Evolutionary conservation across 2,888 invertebrate species (phyloP).

Genomic region (Macropis europaea): DNA sequence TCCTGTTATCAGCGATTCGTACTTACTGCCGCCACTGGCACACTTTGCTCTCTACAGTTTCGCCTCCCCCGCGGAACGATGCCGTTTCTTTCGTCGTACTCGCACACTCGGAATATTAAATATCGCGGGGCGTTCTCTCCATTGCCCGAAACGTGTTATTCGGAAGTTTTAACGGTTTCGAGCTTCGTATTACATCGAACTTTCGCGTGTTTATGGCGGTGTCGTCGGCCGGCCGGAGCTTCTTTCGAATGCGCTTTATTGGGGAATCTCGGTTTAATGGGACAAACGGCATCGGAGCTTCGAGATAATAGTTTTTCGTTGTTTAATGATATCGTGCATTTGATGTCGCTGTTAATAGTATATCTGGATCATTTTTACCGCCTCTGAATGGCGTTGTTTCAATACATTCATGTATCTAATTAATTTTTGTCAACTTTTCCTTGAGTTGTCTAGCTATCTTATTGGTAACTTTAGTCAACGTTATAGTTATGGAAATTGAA

Average conservation of each 20-base stretch:
- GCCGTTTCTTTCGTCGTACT: slow-evolving; percentile 21
- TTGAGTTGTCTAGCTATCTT: too few species aligned
- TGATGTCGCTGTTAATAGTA: too few species aligned
- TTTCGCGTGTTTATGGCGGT: background rate
- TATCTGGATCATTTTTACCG: too few species aligned
- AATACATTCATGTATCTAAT: too few species aligned
- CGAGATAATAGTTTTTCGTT: background rate
- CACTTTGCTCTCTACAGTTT: background rate
- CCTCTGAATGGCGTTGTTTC: too few species aligned
- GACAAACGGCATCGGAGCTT: background rate
- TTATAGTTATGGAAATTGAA: too few species aligned
- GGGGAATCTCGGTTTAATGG: background rate
- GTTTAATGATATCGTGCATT: background rate
- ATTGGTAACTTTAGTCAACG: too few species aligned
- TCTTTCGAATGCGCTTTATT: slow-evolving; percentile 17
- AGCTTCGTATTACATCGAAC: background rate
- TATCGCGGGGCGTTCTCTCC: background rate
- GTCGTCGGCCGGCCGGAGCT: background rate
- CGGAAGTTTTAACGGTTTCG: slow-evolving; percentile 8
- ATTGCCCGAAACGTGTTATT: background rate
- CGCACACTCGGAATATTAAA: slow-evolving; percentile 11
- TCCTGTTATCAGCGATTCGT: slow-evolving; percentile 46
- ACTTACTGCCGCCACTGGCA: background rate
- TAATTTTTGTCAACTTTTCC: too few species aligned
- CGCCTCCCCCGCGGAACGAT: background rate